These are phyloP conservation scores for Drosophila nr. perissopoda DNA, from an alignment of 2,888 invertebrate genomes.

Conservation along the genomic window DNA sequence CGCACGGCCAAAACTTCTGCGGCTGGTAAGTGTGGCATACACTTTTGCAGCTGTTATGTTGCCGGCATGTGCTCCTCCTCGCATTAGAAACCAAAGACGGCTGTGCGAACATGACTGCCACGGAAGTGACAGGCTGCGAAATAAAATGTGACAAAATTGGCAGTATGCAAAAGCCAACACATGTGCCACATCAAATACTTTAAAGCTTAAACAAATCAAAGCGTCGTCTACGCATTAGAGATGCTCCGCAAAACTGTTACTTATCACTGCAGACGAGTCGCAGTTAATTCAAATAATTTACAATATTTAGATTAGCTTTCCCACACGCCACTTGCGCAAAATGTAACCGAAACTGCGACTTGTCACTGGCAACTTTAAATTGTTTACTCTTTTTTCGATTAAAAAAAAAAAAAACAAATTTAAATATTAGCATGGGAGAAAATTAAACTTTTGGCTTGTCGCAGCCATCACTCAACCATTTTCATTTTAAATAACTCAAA, in stretches of 20 bases:
- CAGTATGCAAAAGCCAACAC: conserved; percentile 61
- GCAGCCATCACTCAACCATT: background rate
- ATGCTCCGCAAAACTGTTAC: conserved; percentile 18
- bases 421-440: background rate
- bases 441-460: background rate
- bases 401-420: background rate
- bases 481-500: background rate
- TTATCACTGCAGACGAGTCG: conserved; percentile 3
- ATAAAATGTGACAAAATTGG: conserved; percentile 61
- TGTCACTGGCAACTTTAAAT: background rate
- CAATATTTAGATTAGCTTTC: background rate
- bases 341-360: background rate
- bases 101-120: conserved; percentile 64
- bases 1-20: conserved; percentile 59
- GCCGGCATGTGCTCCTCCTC: conserved; percentile 28
- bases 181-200: conserved; percentile 65
- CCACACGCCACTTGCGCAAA: too few relatives aligned
- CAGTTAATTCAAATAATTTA: background rate
- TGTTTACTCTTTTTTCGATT: background rate
- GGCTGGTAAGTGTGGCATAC: conserved; percentile 29
- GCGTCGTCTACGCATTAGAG: conserved; percentile 12
- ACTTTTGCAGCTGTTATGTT: conserved; percentile 52
- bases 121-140: conserved; percentile 61
- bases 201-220: conserved; percentile 73
- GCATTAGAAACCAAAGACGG: conserved; percentile 62